Evolutionary conservation across 2,113 vertebrate species (phyloP).

Genomic region (Hippocampus mohnikei): DNA sequence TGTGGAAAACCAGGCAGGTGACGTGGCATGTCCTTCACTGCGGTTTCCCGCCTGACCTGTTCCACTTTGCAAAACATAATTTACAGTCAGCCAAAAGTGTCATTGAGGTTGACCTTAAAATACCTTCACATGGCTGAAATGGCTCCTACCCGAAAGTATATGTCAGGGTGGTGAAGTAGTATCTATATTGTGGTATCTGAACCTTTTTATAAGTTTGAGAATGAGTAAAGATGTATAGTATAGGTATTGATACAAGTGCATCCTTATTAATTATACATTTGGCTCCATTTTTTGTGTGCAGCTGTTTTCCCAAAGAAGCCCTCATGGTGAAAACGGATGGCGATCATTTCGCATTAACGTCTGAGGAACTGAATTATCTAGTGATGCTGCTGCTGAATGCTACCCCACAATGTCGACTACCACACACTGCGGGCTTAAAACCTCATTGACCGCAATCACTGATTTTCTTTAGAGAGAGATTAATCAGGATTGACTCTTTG

Average conservation of each 20-base stretch:
- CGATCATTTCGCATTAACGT: neutral
- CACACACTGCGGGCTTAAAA: neutral
- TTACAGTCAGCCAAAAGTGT: no score
- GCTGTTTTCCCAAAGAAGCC: neutral
- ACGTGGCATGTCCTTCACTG: no score
- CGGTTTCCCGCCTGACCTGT: no score
- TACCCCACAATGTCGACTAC: neutral
- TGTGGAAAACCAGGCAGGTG: no score
- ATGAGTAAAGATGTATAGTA: neutral
- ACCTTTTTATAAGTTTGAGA: no score
- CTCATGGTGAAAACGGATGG: neutral
- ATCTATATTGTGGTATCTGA: no score
- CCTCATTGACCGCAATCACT: neutral
- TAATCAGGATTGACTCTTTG: constrained; percentile 6
- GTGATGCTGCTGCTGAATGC: neutral
- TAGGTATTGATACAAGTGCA: neutral
- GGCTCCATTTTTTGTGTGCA: neutral
- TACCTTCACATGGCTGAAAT: no score
- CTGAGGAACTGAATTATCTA: neutral
- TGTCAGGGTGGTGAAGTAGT: no score
- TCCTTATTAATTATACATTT: neutral
- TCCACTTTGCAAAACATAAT: no score
- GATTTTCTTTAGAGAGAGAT: neutral
- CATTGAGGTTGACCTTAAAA: no score
- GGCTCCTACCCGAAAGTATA: no score